phyloP scores from a whole-genome alignment of 2,797 vertebrate genomes.

The Perodicticus potto region DNA sequence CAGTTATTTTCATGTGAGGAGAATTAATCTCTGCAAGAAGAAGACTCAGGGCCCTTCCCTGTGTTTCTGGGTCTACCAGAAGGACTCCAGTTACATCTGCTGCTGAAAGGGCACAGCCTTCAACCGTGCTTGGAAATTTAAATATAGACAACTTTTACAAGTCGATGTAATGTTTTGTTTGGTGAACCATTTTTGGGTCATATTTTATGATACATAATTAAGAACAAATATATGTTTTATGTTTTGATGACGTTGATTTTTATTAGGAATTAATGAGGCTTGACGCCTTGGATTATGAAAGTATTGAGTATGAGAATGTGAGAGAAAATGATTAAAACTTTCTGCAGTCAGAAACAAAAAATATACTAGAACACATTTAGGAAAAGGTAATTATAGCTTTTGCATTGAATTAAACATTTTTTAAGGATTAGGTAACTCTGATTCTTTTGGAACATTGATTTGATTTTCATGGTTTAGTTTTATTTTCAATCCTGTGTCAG shows the following conservation, averaged over 20 bases:
- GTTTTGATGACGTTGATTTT: slow-evolving; percentile 15
- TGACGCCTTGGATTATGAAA: slow-evolving; percentile 42
- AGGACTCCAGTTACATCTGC: neutral
- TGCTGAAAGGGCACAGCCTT: slow-evolving; percentile 34
- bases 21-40: slow-evolving; percentile 76
- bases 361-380: neutral
- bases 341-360: slow-evolving; percentile 13
- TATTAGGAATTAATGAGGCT: slow-evolving; percentile 29
- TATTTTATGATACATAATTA: slow-evolving; percentile 43
- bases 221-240: neutral
- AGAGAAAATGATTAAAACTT: slow-evolving; percentile 3
- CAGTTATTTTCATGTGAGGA: slow-evolving; percentile 73
- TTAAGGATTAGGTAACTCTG: neutral
- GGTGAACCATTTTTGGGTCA: neutral
- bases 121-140: neutral
- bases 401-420: neutral
- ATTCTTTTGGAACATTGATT: neutral
- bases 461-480: slow-evolving; percentile 13
- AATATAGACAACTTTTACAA: neutral
- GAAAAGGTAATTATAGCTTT: neutral
- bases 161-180: neutral
- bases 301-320: neutral
- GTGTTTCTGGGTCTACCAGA: neutral
- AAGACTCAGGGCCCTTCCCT: neutral
- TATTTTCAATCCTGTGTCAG: slow-evolving; percentile 42